A percentile compares a stretch with the other conserved stretches of the same genome.
Evolutionary conservation across 2,113 vertebrate genomes (phyloP).

Genomic region (Circaetus cinerascens): DNA sequence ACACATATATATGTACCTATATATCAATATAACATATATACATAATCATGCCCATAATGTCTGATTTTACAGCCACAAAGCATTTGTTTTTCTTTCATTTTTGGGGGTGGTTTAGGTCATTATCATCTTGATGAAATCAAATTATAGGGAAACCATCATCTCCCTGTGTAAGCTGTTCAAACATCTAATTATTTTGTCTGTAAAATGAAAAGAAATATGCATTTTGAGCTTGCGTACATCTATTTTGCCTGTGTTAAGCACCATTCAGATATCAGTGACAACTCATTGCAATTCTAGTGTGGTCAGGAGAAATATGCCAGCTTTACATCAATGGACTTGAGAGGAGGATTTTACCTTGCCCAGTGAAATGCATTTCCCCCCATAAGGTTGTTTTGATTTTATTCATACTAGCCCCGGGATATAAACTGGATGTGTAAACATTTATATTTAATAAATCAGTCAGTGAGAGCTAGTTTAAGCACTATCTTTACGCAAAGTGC

Average conservation of each 20-base stretch:
- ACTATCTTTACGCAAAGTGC: neutral
- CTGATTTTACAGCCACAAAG: neutral
- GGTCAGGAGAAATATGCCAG: neutral
- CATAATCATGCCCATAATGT: neutral
- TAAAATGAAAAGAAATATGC: neutral
- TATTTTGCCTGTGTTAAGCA: neutral
- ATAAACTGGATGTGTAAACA: conserved; percentile 25
- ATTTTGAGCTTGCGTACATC: neutral
- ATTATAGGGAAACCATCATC: neutral
- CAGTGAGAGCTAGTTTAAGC: neutral
- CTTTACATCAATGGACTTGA: neutral
- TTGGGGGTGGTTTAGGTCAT: neutral
- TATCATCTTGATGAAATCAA: neutral
- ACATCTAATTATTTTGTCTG: neutral
- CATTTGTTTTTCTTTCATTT: neutral
- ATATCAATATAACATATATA: neutral
- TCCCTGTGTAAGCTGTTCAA: neutral
- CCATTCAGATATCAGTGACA: neutral
- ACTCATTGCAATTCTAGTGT: neutral
- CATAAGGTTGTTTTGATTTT: neutral
- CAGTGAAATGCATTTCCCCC: neutral
- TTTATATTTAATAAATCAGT: conserved; percentile 48
- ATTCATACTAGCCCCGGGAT: neutral
- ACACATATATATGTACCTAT: no score
- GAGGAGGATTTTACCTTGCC: neutral